Evolutionary conservation across 2,113 vertebrate species (phyloP).

Genomic region (Xenopus borealis): DNA sequence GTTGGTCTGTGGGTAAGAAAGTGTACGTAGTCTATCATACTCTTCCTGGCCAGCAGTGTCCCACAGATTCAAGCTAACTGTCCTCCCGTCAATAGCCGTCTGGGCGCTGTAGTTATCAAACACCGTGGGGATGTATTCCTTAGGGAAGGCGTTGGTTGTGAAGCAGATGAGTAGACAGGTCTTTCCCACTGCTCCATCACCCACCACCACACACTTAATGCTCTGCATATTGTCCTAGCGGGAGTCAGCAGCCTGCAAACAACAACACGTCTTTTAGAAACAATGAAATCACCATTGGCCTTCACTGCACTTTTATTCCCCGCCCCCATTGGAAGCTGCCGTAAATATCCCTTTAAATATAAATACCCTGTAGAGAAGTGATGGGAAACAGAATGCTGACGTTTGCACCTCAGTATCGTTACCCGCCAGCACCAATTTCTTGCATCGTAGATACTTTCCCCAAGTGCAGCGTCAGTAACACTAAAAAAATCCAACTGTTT

Average conservation of each 20-base stretch:
- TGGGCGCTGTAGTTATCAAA: conserved; percentile 93
- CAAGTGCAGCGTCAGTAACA: background rate
- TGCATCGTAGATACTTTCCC: conserved; percentile 8
- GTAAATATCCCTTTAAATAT: too few relatives aligned
- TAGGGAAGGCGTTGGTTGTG: conserved; percentile 88
- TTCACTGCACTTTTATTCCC: too few relatives aligned
- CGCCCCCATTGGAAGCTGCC: too few relatives aligned
- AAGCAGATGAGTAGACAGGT: conserved; percentile 91
- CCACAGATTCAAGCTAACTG: conserved; percentile 87
- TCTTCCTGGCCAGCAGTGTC: conserved; percentile 94
- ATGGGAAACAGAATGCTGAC: too few relatives aligned
- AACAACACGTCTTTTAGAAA: too few relatives aligned
- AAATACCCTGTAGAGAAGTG: too few relatives aligned
- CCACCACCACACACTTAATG: conserved; percentile 90
- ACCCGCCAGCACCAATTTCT: background rate
- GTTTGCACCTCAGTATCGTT: background rate
- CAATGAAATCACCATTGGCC: too few relatives aligned
- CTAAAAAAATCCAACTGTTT: conserved; percentile 3
- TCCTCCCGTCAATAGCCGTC: conserved; percentile 78
- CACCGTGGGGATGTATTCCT: conserved; percentile 90
- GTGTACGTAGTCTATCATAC: conserved; percentile 84
- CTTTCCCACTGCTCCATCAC: conserved; percentile 87
- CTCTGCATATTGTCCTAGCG: conserved; percentile 73
- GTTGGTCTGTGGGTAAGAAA: conserved; percentile 92
- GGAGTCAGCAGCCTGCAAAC: background rate